Evolutionary conservation across 2,888 invertebrate genomes (phyloP).

Genomic region (Melieria omissa): DNA sequence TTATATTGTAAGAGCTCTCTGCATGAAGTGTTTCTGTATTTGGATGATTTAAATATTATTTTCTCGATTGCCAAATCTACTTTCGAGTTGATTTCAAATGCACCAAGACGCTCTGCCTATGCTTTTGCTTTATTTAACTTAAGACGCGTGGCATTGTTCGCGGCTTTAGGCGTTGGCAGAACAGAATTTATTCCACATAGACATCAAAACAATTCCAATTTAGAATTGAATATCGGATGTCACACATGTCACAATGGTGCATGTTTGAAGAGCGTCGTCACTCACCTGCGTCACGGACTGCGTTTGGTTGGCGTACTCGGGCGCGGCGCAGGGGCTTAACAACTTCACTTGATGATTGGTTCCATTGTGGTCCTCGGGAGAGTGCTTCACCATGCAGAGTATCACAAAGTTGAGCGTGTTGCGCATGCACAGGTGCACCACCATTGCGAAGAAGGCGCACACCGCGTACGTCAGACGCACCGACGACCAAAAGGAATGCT

Average conservation of each 20-base stretch:
- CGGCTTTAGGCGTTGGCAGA: conserved; percentile 30
- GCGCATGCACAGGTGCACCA: conserved; percentile 65
- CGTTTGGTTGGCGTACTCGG: too few species aligned
- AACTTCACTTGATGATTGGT: too few species aligned
- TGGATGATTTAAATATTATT: neutral
- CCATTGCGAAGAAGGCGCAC: conserved; percentile 61
- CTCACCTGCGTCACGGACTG: too few species aligned
- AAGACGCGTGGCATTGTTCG: neutral
- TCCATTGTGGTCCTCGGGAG: too few species aligned
- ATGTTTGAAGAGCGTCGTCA: too few species aligned
- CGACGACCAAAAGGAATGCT: conserved; percentile 57
- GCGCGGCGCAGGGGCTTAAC: too few species aligned
- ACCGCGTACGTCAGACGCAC: conserved; percentile 63
- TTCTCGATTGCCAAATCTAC: neutral
- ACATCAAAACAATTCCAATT: too few species aligned
- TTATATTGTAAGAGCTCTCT: too few species aligned
- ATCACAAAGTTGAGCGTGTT: conserved; percentile 70
- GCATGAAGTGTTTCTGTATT: neutral
- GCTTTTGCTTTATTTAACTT: neutral
- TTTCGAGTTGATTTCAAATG: neutral
- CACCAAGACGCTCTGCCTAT: neutral
- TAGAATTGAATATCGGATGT: too few species aligned
- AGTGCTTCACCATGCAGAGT: conserved; percentile 69
- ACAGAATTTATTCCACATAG: too few species aligned
- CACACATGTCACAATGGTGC: too few species aligned